Evolutionary conservation across 2,113 vertebrate genomes (phyloP), one percentile per base, ranked within the genome.

Genomic region (Furnarius figulus): DNA sequence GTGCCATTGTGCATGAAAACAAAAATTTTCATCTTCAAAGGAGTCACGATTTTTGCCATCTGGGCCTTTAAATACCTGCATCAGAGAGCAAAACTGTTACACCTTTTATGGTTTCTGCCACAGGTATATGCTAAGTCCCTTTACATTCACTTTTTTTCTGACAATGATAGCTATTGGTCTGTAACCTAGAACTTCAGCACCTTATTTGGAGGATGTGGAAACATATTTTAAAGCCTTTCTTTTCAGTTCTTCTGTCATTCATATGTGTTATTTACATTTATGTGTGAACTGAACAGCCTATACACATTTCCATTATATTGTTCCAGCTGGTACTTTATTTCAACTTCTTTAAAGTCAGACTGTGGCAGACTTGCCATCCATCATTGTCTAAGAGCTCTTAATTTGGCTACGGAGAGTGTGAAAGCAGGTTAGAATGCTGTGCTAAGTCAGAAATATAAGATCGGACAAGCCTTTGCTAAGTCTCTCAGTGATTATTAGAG

Each of bases 401-500:
- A 75, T 91, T 95, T 87, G 58, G 63, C 87, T 88, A 90, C 2
- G 0, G 65, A 76, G 71, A 67, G 47, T 71, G 65, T 61, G 44
- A 83, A 91, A 86, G 28, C 9, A 66, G 63, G 70, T 47, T 70
- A 85, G 49, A 78, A 59, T 18, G 20, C 24, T 70, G 59, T 59
- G 44, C 81, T 85, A 91, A 85, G 63, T 87, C 87, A 84, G 47
- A 88, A 90, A 94, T 95, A 93, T 93, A 91, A 86, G 79, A 93
- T 92, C 84, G 91, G 88, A 85, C 93, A 95, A 76, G 78, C 75
- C 61, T 93, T 96, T 95, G 78, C 84, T 39, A 91, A 85, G 77
- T 91, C 82, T 88, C 91, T 94, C 87, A 87, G 85, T 92, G 85
- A 95, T 96, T 96, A 95, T 92, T 91, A 96, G 73, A 89, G 59